A percentile compares a stretch with the other conserved stretches of the same genome.
These are phyloP conservation scores for Microdon myrmicae DNA, from an alignment of 2,888 invertebrate species.

Conservation along the genomic window DNA sequence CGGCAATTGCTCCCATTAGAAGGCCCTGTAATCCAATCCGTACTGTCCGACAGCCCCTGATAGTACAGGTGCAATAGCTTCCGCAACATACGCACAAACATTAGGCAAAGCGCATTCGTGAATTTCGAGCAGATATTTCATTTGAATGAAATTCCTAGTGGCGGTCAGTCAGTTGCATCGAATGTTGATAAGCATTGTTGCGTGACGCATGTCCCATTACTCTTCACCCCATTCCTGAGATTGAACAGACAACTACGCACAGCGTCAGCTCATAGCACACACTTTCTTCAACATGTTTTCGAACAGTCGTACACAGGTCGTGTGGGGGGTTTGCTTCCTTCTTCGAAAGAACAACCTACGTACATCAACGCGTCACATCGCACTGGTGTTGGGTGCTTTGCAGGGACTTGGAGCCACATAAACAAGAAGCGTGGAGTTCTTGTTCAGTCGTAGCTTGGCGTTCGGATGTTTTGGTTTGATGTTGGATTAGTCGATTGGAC, in stretches of 20 bases:
- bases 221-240: neutral
- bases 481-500: constrained; percentile 4
- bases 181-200: too few relatives aligned
- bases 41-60: too few relatives aligned
- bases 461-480: constrained; percentile 43
- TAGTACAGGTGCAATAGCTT: too few relatives aligned
- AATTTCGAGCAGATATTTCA: too few relatives aligned
- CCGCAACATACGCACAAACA: too few relatives aligned
- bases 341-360: too few relatives aligned
- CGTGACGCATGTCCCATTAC: too few relatives aligned
- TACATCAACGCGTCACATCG: neutral
- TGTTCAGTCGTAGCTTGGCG: constrained; percentile 41
- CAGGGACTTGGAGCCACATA: constrained; percentile 40
- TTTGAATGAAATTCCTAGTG: too few relatives aligned
- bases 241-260: neutral
- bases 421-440: constrained; percentile 32
- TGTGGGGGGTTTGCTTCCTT: neutral
- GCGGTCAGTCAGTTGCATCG: too few relatives aligned
- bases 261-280: neutral
- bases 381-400: constrained; percentile 4
- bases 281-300: constrained; percentile 1
- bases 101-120: too few relatives aligned
- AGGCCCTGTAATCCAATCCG: too few relatives aligned
- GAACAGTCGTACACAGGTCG: neutral
- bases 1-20: too few relatives aligned